Conservation (phyloP, 2,888 invertebrate species). For the Gnatocerus cornutus region DNA sequence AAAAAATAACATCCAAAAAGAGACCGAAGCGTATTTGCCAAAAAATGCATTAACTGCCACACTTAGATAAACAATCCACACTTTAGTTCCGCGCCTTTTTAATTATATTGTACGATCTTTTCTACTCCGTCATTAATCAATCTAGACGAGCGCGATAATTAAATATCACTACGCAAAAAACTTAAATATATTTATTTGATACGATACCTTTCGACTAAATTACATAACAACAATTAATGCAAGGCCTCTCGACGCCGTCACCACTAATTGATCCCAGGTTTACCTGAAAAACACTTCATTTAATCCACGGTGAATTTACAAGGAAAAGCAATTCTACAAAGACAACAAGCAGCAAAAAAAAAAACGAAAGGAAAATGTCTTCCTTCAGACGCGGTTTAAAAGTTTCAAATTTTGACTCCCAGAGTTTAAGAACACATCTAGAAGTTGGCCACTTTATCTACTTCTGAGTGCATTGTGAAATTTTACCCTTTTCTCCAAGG, state of each 20-base stretch:
- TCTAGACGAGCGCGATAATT: slow-evolving; percentile 28
- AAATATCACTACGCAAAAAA: slow-evolving; percentile 24
- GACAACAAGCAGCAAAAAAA: no score
- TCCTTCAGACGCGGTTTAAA: no score
- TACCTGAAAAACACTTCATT: slow-evolving; percentile 29
- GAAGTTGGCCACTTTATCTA: neutral
- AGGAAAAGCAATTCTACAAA: slow-evolving; percentile 8
- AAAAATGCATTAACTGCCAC: slow-evolving; percentile 35
- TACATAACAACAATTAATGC: slow-evolving; percentile 32
- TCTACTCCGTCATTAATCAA: slow-evolving; percentile 37
- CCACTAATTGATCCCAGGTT: slow-evolving; percentile 24
- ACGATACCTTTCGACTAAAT: slow-evolving; percentile 32
- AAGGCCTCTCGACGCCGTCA: slow-evolving; percentile 25
- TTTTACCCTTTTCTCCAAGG: no score
- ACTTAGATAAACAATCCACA: slow-evolving; percentile 36
- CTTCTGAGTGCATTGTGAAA: no score
- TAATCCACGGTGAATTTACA: slow-evolving; percentile 6
- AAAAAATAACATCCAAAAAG: slow-evolving; percentile 27
- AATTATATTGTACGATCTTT: neutral
- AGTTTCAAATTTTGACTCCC: no score
- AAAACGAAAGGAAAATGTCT: slow-evolving; percentile 8
- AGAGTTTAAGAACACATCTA: no score
- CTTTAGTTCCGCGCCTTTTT: slow-evolving; percentile 34
- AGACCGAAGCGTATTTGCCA: slow-evolving; percentile 27
- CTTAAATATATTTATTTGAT: slow-evolving; percentile 14